phyloP scores from a whole-genome alignment of 2,888 invertebrate species.

The Cheilosia pagana region DNA sequence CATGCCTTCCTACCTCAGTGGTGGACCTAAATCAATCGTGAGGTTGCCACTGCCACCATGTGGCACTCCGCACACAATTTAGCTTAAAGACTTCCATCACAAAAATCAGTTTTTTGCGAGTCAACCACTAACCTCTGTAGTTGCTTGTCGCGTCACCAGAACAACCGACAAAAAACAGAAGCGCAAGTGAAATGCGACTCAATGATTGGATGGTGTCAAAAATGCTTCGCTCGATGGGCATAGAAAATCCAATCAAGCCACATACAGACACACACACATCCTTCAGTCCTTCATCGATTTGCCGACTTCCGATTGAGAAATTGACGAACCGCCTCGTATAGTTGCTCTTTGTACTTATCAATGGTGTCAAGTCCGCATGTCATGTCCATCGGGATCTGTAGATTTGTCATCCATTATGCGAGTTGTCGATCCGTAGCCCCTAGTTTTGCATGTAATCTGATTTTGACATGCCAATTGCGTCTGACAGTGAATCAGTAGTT shows the following conservation, averaged over 20 bases:
- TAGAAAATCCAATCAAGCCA: conserved; percentile 44
- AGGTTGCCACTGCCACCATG: too few relatives aligned
- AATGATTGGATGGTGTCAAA: conserved; percentile 43
- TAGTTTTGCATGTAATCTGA: conserved; percentile 81
- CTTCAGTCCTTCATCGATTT: conserved; percentile 80
- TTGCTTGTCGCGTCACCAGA: conserved; percentile 81
- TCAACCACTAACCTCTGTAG: too few relatives aligned
- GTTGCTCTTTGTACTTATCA: conserved; percentile 82
- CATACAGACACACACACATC: conserved; percentile 77
- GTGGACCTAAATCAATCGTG: too few relatives aligned
- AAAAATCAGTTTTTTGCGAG: too few relatives aligned
- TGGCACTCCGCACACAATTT: too few relatives aligned
- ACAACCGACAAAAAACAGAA: conserved; percentile 76
- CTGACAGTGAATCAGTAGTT: conserved; percentile 82
- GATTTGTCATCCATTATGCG: conserved; percentile 74
- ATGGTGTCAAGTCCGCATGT: conserved; percentile 82
- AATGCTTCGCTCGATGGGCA: conserved; percentile 44
- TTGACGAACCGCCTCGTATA: conserved; percentile 80
- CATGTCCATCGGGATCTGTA: conserved; percentile 77
- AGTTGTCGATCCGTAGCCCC: conserved; percentile 77
- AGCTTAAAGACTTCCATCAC: too few relatives aligned
- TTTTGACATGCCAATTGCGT: conserved; percentile 82
- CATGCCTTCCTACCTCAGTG: too few relatives aligned
- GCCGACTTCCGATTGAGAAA: conserved; percentile 78
- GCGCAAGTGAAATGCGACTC: not conserved